phyloP scores from a whole-genome alignment of 2,113 vertebrate genomes.

The crab-eating macaque (Macaca fascicularis) region DNA sequence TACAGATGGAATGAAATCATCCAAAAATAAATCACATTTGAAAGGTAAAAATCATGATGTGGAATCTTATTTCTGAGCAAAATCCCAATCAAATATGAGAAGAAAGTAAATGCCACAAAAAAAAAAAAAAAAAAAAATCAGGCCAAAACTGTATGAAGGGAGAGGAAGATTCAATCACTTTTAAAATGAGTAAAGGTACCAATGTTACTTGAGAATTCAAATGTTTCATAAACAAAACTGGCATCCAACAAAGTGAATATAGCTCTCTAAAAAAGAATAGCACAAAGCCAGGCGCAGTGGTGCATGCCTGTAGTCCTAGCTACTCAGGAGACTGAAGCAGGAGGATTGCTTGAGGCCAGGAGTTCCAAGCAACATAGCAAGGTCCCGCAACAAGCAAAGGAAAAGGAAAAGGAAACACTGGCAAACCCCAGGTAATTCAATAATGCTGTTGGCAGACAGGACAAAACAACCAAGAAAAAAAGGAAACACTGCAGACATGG shows the following conservation, averaged over 20 bases:
- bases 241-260: background rate
- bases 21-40: background rate
- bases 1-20: background rate
- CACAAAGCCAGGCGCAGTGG: background rate
- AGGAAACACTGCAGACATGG: background rate
- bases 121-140: background rate
- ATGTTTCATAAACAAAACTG: background rate
- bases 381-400: background rate
- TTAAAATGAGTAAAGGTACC: background rate
- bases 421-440: background rate
- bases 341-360: background rate
- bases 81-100: background rate
- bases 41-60: background rate
- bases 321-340: background rate
- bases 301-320: background rate
- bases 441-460: background rate
- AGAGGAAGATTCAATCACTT: background rate
- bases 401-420: background rate
- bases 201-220: background rate
- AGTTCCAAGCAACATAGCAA: background rate
- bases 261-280: background rate
- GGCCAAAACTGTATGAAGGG: background rate
- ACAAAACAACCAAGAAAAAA: background rate
- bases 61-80: background rate
- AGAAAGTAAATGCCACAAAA: background rate